These are phyloP conservation scores for Psammodynastes pulverulentus DNA, from an alignment of 2,113 vertebrate species.

Conservation along the genomic window DNA sequence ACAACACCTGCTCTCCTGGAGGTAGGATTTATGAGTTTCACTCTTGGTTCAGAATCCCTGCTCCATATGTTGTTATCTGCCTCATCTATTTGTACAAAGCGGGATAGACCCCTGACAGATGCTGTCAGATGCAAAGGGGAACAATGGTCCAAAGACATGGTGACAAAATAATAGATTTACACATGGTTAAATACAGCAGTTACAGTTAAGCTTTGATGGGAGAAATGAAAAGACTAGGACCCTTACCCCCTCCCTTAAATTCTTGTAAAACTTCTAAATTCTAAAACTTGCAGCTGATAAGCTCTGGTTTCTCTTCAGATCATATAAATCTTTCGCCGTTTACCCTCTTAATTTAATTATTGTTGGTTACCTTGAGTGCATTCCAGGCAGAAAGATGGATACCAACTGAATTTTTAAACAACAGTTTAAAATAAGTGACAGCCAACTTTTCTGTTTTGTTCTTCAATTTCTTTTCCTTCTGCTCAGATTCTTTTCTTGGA, in stretches of 20 bases:
- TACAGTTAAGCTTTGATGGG: neutral
- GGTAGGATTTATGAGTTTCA: neutral
- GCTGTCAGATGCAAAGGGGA: slow-evolving; percentile 36
- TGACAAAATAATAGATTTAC: slow-evolving; percentile 2
- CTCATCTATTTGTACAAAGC: neutral
- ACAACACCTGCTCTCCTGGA: slow-evolving; percentile 44
- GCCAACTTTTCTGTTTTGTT: neutral
- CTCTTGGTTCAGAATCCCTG: slow-evolving; percentile 32
- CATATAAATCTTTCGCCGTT: too few species aligned
- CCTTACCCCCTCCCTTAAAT: neutral
- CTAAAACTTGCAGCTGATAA: neutral
- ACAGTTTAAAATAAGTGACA: neutral
- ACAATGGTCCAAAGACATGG: neutral
- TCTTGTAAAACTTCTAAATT: neutral
- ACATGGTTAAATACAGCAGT: slow-evolving; percentile 14
- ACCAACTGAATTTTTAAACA: neutral
- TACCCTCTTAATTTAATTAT: neutral
- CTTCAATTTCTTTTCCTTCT: neutral
- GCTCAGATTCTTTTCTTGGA: neutral
- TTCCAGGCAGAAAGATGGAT: neutral
- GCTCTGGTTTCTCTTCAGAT: too few species aligned
- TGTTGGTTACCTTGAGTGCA: neutral
- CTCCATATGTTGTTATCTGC: neutral
- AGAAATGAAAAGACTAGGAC: accelerated
- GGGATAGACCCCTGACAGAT: slow-evolving; percentile 32